phyloP scores from a whole-genome alignment of 2,113 vertebrate species.

The Siniperca knerii region DNA sequence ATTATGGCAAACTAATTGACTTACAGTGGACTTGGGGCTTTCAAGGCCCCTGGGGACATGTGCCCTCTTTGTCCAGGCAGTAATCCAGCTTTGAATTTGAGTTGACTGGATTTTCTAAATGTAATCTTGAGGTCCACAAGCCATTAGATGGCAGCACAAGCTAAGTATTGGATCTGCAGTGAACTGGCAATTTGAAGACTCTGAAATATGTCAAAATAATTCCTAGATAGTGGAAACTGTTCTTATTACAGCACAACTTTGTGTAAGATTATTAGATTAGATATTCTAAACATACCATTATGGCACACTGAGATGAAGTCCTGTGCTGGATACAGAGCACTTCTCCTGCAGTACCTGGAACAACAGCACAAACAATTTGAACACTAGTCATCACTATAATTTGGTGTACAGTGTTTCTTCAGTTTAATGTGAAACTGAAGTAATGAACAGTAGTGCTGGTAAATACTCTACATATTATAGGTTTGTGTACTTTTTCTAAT shows the following conservation, averaged over 20 bases:
- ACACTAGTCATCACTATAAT: background rate
- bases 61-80: conserved; percentile 3
- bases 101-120: background rate
- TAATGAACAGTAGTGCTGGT: background rate
- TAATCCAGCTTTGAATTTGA: background rate
- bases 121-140: background rate
- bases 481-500: background rate
- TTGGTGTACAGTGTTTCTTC: background rate
- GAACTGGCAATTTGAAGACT: background rate
- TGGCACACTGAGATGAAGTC: background rate
- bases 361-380: background rate
- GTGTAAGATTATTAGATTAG: background rate
- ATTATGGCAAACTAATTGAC: background rate
- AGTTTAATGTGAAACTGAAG: conserved; percentile 1
- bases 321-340: background rate
- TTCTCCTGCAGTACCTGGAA: conserved; percentile 13
- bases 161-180: background rate
- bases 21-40: background rate
- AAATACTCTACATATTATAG: background rate
- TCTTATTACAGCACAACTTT: background rate
- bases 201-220: background rate
- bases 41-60: background rate
- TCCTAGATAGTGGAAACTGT: background rate
- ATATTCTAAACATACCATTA: background rate
- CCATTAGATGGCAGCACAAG: conserved; percentile 67